phyloP scores from a whole-genome alignment of 1,140 invertebrate species.

The Macrotrachela quadricornifera region DNA sequence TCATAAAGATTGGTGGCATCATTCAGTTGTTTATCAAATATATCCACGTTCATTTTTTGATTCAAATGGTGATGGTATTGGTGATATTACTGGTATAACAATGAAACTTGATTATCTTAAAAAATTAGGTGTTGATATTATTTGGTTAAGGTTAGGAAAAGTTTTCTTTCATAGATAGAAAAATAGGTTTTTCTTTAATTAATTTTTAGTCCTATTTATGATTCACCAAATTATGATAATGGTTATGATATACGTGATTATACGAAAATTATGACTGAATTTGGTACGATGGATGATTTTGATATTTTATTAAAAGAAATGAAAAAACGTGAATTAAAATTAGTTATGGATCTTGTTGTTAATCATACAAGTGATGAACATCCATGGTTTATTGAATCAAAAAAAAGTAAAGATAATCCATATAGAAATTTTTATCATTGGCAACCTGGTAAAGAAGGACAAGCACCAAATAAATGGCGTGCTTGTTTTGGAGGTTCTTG shows the following conservation, averaged over 20 bases:
- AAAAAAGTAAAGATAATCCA: slow-evolving; percentile 30
- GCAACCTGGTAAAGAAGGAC: slow-evolving; percentile 23
- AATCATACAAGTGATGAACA: slow-evolving; percentile 59
- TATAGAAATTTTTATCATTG: slow-evolving; percentile 55
- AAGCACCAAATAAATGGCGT: slow-evolving; percentile 57
- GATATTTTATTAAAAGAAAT: slow-evolving; percentile 33
- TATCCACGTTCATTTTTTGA: slow-evolving; percentile 55
- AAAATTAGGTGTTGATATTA: not conserved
- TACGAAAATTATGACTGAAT: slow-evolving; percentile 42
- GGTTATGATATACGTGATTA: slow-evolving; percentile 51
- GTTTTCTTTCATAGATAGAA: too few relatives aligned
- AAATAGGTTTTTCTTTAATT: too few relatives aligned
- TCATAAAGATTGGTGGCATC: slow-evolving; percentile 43
- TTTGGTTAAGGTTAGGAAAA: slow-evolving; percentile 30
- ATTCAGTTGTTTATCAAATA: slow-evolving; percentile 49
- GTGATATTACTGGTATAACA: slow-evolving; percentile 40
- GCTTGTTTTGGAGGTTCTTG: slow-evolving; percentile 42
- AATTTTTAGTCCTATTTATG: slow-evolving; percentile 40
- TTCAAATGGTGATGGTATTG: slow-evolving; percentile 40
- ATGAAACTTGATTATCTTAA: not conserved
- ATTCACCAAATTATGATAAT: slow-evolving; percentile 42
- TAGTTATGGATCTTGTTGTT: slow-evolving; percentile 52
- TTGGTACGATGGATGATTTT: slow-evolving; percentile 50
- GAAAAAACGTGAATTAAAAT: slow-evolving; percentile 17
- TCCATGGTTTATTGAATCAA: slow-evolving; percentile 51